Percentiles rank a stretch among this genome's conserved stretches.
Evolutionary conservation across 2,113 vertebrate genomes (phyloP).

Genomic region (Alligator mississippiensis): DNA sequence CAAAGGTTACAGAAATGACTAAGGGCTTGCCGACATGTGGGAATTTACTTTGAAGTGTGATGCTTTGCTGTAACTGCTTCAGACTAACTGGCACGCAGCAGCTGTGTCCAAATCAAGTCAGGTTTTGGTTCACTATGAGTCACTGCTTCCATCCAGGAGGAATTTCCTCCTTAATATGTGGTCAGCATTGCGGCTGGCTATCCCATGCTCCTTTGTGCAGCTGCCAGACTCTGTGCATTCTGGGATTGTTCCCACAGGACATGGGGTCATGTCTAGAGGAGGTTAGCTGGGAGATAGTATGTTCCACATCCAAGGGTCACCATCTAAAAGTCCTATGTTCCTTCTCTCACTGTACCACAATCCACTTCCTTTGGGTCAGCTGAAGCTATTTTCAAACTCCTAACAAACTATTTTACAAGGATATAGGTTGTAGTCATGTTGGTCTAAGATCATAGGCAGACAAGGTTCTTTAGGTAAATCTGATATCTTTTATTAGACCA

Average conservation of each 20-base stretch:
- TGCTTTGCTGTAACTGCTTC: slow-evolving; percentile 36
- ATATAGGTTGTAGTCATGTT: neutral
- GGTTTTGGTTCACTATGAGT: neutral
- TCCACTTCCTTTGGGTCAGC: neutral
- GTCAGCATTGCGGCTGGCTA: neutral
- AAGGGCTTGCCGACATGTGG: slow-evolving; percentile 31
- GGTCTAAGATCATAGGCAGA: neutral
- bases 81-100: neutral
- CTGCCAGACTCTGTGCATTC: neutral
- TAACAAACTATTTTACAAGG: neutral
- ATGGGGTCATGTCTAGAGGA: neutral
- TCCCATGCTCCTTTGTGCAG: neutral
- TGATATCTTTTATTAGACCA: no score
- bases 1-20: slow-evolving; percentile 61
- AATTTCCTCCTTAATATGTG: accelerated
- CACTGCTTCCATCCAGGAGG: neutral
- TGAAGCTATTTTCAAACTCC: neutral
- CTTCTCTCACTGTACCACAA: neutral
- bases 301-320: neutral
- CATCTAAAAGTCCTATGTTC: neutral
- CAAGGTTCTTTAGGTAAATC: no score
- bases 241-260: neutral
- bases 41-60: slow-evolving; percentile 28
- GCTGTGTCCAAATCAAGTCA: neutral
- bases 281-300: neutral